Evolutionary conservation across 2,888 invertebrate genomes (phyloP).

Genomic region (Agriotes lineatus): DNA sequence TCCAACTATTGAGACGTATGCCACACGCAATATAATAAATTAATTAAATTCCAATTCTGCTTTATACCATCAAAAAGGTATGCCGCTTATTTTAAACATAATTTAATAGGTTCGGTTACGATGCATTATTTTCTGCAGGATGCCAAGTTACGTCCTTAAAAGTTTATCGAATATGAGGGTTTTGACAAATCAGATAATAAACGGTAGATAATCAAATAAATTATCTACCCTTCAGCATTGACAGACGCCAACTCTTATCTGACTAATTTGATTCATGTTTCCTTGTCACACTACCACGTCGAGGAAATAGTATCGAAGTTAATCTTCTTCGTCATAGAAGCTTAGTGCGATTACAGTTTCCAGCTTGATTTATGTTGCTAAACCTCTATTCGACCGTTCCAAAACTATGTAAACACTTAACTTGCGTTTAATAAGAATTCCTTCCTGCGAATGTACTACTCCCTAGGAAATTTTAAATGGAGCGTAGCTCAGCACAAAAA

Average conservation of each 20-base stretch:
- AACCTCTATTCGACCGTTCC: neutral
- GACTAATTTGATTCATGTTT: constrained; percentile 28
- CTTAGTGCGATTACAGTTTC: constrained; percentile 3
- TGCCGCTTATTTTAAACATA: too few species aligned
- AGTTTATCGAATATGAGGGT: too few species aligned
- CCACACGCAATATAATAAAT: too few species aligned
- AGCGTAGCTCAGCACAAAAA: neutral
- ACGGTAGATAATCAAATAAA: constrained; percentile 1
- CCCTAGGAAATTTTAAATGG: neutral
- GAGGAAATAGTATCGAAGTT: constrained; percentile 27
- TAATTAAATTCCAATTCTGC: too few species aligned
- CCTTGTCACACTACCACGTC: constrained; percentile 25
- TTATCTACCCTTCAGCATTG: constrained; percentile 18
- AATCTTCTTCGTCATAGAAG: constrained; percentile 16
- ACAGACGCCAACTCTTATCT: constrained; percentile 22
- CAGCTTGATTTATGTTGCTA: constrained; percentile 14
- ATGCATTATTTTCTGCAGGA: too few species aligned
- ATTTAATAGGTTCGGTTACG: too few species aligned
- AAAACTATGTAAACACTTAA: neutral
- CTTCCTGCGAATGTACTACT: neutral
- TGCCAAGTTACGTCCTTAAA: too few species aligned
- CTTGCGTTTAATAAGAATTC: neutral
- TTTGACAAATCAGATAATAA: too few species aligned
- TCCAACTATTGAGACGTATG: too few species aligned
- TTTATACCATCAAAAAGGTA: too few species aligned